phyloP scores from a whole-genome alignment of 2,888 invertebrate species.

The Chrysomela aeneicollis region DNA sequence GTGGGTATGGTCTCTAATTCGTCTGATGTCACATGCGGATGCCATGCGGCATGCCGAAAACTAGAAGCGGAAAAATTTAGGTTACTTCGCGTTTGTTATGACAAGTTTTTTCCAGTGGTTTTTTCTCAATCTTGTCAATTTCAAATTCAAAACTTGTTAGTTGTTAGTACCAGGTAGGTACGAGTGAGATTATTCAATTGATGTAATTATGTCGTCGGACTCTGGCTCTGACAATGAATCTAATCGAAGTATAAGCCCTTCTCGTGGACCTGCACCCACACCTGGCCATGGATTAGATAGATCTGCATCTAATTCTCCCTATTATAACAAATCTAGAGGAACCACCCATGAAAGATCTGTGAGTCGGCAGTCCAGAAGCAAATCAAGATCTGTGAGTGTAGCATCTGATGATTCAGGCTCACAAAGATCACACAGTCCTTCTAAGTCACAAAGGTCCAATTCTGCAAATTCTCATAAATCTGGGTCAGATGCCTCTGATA shows the following conservation, averaged over 20 bases:
- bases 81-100: too few species aligned
- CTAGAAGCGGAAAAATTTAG: too few species aligned
- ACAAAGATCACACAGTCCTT: slow-evolving; percentile 47
- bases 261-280: slow-evolving; percentile 58
- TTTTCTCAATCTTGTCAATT: too few species aligned
- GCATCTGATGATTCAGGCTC: slow-evolving; percentile 46
- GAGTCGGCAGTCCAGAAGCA: slow-evolving; percentile 32
- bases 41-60: too few species aligned
- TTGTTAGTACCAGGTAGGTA: too few species aligned
- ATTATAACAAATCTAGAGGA: slow-evolving; percentile 44
- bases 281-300: slow-evolving; percentile 57
- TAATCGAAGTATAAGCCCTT: slow-evolving; percentile 61
- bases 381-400: slow-evolving; percentile 38
- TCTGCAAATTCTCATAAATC: slow-evolving; percentile 41
- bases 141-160: too few species aligned
- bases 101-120: too few species aligned
- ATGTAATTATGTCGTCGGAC: slow-evolving; percentile 56
- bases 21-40: too few species aligned
- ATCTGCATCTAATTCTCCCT: slow-evolving; percentile 54
- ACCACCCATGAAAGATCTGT: slow-evolving; percentile 34
- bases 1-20: too few species aligned
- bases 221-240: slow-evolving; percentile 65
- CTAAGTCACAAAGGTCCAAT: slow-evolving; percentile 37
- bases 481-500: slow-evolving; percentile 58
- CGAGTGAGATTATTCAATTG: too few species aligned